Conservation (phyloP, 2,113 vertebrate genomes). For the Lagopus muta region DNA sequence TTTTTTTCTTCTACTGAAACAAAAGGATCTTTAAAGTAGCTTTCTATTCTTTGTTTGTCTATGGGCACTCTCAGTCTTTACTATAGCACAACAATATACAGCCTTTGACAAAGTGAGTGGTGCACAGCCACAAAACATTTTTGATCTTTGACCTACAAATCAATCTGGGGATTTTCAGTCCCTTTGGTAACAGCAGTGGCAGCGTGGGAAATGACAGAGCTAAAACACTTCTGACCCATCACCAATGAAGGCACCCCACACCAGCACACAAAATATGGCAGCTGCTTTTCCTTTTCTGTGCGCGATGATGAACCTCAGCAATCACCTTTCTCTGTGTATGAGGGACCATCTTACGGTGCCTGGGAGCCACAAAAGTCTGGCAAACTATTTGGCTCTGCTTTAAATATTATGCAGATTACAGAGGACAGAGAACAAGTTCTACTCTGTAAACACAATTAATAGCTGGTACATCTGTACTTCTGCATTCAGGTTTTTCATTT, state of each 20-base stretch:
- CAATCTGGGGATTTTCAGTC: background rate
- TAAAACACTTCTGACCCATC: background rate
- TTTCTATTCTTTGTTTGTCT: background rate
- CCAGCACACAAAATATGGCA: background rate
- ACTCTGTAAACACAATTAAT: slow-evolving; percentile 68
- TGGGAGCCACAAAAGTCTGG: slow-evolving; percentile 64
- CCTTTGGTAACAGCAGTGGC: background rate
- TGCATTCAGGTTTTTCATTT: slow-evolving; percentile 42
- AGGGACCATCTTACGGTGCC: slow-evolving; percentile 36
- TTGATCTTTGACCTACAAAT: background rate
- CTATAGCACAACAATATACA: background rate
- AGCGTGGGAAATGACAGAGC: background rate
- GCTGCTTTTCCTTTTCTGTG: background rate
- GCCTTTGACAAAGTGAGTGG: background rate
- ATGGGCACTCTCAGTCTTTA: background rate
- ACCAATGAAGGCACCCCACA: background rate
- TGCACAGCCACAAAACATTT: accelerated
- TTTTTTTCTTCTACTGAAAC: background rate
- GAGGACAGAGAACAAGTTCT: slow-evolving; percentile 68
- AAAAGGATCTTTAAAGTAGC: background rate
- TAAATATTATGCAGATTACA: slow-evolving; percentile 69
- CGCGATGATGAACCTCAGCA: background rate
- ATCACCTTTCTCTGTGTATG: background rate
- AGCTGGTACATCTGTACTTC: slow-evolving; percentile 51
- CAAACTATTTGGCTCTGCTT: slow-evolving; percentile 60